Percentiles rank a stretch among this genome's conserved stretches.
Evolutionary conservation across 2,888 invertebrate species (phyloP).

Genomic region (Diabrotica balteata): DNA sequence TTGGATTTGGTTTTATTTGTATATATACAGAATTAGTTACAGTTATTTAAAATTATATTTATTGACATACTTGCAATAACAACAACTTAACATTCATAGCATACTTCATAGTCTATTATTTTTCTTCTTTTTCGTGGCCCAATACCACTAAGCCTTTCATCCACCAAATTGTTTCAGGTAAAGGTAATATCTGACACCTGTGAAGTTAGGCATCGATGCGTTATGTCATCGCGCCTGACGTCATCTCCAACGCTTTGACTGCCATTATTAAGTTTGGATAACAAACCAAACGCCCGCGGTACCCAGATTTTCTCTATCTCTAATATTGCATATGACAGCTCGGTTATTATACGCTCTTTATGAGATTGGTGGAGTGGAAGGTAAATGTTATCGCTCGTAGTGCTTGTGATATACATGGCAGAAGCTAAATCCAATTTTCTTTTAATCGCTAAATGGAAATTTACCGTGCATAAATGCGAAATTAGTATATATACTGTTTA

Average conservation of each 20-base stretch:
- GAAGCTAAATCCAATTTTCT: slow-evolving; percentile 18
- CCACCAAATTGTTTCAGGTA: no score
- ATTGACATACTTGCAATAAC: no score
- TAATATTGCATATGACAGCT: slow-evolving; percentile 53
- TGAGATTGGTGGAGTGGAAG: slow-evolving; percentile 31
- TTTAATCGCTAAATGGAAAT: slow-evolving; percentile 10
- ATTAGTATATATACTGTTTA: no score
- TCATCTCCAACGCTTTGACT: slow-evolving; percentile 41
- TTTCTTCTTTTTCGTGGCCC: no score
- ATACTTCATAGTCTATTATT: no score
- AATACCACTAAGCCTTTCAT: no score
- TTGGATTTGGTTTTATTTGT: no score
- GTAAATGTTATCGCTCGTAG: slow-evolving; percentile 33
- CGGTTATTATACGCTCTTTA: slow-evolving; percentile 44
- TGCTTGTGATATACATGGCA: not conserved
- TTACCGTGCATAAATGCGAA: not conserved
- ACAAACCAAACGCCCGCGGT: slow-evolving; percentile 57
- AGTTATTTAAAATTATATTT: no score
- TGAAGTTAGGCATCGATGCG: slow-evolving; percentile 39
- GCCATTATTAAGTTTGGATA: slow-evolving; percentile 61
- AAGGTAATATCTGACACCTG: no score
- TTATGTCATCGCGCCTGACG: slow-evolving; percentile 35
- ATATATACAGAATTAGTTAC: no score
- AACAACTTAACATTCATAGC: no score
- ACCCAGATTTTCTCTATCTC: slow-evolving; percentile 39